Conservation (phyloP, 1,140 invertebrate genomes). For the Macrocentrus cingulum region DNA sequence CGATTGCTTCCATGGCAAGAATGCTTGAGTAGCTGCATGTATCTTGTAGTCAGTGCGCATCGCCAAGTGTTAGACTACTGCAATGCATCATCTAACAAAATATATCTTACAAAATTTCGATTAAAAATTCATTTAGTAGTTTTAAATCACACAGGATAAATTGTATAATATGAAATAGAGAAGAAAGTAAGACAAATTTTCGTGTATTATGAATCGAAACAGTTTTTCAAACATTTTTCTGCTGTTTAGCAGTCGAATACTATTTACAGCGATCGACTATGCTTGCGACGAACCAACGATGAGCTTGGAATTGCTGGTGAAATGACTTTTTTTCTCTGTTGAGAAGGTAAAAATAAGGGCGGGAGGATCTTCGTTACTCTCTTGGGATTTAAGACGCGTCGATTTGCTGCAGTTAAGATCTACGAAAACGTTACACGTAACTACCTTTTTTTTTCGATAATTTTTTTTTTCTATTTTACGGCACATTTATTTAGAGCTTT, state of each 20-base stretch:
- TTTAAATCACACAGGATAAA: too few relatives aligned
- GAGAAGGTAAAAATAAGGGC: background rate
- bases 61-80: too few relatives aligned
- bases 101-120: background rate
- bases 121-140: too few relatives aligned
- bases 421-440: too few relatives aligned
- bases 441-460: too few relatives aligned
- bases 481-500: too few relatives aligned
- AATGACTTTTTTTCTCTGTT: background rate
- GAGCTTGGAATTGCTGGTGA: background rate
- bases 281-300: background rate
- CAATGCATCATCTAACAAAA: too few relatives aligned
- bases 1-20: slow-evolving; percentile 50
- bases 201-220: background rate
- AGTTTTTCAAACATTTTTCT: background rate
- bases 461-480: too few relatives aligned
- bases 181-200: too few relatives aligned
- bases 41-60: background rate
- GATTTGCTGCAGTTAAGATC: too few relatives aligned
- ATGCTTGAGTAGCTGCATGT: slow-evolving; percentile 43
- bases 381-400: background rate
- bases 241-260: background rate
- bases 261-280: background rate
- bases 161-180: too few relatives aligned
- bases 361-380: background rate